phyloP scores from a whole-genome alignment of 2,888 invertebrate genomes.

The Allygus modestus region DNA sequence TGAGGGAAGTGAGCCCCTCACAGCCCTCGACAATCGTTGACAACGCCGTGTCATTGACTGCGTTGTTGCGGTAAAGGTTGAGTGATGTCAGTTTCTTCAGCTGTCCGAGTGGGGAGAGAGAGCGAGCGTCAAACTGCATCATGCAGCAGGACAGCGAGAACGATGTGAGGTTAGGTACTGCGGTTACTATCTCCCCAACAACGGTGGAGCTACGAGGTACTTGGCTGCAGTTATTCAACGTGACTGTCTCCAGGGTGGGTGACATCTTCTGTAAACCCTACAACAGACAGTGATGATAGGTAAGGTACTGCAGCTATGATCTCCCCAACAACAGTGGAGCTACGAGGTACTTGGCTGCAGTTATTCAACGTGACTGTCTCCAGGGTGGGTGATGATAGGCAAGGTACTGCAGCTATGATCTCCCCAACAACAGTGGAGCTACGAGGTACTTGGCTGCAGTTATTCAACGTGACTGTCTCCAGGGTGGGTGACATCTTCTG shows the following conservation, averaged over 20 bases:
- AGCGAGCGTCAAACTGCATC: neutral
- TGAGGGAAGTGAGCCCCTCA: conserved; percentile 6
- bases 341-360: neutral
- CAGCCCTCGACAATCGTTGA: conserved; percentile 18
- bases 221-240: neutral
- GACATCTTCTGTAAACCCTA: conserved; percentile 14
- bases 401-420: neutral
- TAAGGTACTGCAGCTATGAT: neutral
- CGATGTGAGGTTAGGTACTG: conserved; percentile 3
- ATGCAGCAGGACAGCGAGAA: neutral
- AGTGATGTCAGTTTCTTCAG: conserved; percentile 16
- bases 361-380: neutral
- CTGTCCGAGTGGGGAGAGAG: neutral
- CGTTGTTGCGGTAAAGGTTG: neutral
- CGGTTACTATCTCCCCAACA: neutral
- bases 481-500: neutral
- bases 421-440: neutral
- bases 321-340: neutral
- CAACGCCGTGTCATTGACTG: conserved; percentile 5
- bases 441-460: neutral
- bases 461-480: neutral
- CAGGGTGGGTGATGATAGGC: neutral
- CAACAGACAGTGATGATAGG: neutral
- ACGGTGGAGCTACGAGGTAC: neutral
- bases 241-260: neutral